Evolutionary conservation across 1,140 invertebrate species (phyloP).

Genomic region (Coboldia fuscipes): DNA sequence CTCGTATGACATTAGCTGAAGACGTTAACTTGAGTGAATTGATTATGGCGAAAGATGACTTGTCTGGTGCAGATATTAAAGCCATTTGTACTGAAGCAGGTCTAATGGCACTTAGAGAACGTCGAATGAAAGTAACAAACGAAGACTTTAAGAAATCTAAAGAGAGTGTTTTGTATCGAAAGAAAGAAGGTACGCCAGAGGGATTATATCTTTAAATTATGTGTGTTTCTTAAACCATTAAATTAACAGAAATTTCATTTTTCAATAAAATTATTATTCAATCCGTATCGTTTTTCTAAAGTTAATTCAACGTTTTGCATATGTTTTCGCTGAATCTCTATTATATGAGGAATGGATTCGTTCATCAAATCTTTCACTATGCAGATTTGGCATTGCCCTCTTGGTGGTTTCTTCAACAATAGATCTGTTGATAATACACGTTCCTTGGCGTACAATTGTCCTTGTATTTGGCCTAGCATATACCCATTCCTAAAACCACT

Average conservation of each 20-base stretch:
- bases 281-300: neutral
- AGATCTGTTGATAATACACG: neutral
- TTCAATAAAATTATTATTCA: neutral
- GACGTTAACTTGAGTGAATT: constrained; percentile 97
- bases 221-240: constrained; percentile 3
- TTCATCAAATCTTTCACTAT: constrained; percentile 4
- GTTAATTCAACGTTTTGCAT: neutral
- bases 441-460: constrained; percentile 1
- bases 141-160: constrained; percentile 99
- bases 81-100: constrained; percentile 99
- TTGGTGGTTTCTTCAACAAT: neutral
- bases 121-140: constrained; percentile 98
- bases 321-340: neutral
- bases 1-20: constrained; percentile 89
- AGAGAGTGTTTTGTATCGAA: constrained; percentile 96
- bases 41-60: constrained; percentile 98
- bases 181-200: constrained; percentile 98
- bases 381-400: constrained; percentile 6
- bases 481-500: constrained; percentile 28
- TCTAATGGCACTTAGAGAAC: constrained; percentile 87
- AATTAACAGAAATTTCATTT: constrained; percentile 1
- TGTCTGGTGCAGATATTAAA: constrained; percentile 92
- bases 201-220: constrained; percentile 82
- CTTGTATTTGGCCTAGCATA: constrained; percentile 24
- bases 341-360: constrained; percentile 4